Base-by-base conservation (phyloP, 1,140 invertebrate genomes). In the Cotesia glomerata region DNA sequence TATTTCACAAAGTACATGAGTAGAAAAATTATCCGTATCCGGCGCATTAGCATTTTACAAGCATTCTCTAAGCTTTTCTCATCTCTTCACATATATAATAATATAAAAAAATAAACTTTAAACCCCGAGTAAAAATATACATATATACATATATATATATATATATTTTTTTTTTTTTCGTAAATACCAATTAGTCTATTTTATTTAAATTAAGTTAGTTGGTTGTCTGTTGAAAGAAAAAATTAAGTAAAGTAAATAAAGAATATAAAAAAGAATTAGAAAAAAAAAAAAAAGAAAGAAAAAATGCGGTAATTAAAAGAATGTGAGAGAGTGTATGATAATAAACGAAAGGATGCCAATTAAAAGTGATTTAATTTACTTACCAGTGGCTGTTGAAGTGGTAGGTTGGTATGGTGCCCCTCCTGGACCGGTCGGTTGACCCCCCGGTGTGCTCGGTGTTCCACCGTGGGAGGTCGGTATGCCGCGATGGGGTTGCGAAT, bases 361-460 rank as follows among this genome's bases (percentile, higher is more conserved):
- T 73, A 54, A 51, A 51, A 77, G 68, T 36, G 62, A 56, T 62
- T 61, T 14, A 58, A 69, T 70, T 90, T 45, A 45, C 89, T 79
- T 87, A 88, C 83, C 90, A 81, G 88, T 90, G 80, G 80, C 89
- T 88, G 85, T 90, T 88, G 89, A 89, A 84, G 88, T 86, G 75
- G 90, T 89, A 69, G 90, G 89, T 75, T 88, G 88, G 81, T 92
- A 93, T 76, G 91, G 90, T 56, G 90, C 90, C 79, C 91, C 83
- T 64, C 80, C 82, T 72, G 85, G 84, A 77, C 85, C 85, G 66
- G 84, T 77, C 36, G 85, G 80, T 77, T 87, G 86, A 76, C 84
- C 84, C 66, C 85, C 86, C 4, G 86, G 81, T 45, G 85, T 87
- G 18, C 81, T 78, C 77, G 86, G 84, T 69, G 85, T 84, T 61